phyloP scores from a whole-genome alignment of 2,888 invertebrate species.

The Druceiella hillmani region DNA sequence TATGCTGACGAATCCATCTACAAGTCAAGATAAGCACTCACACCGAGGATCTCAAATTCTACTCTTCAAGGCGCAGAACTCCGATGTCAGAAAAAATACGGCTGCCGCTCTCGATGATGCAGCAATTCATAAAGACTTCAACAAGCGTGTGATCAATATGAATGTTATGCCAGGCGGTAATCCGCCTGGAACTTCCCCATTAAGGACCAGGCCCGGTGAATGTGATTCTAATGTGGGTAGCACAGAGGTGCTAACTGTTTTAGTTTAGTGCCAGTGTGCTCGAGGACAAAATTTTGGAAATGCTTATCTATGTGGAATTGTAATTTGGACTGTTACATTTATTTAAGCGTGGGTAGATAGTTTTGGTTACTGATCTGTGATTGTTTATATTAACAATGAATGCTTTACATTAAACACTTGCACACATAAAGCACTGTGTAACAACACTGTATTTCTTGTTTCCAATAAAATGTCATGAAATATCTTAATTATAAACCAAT shows the following conservation, averaged over 20 bases:
- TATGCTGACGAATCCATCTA: constrained; percentile 24
- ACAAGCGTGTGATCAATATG: constrained; percentile 63
- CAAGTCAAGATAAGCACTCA: constrained; percentile 34
- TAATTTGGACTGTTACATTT: too few relatives aligned
- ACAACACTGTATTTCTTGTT: too few relatives aligned
- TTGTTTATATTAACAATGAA: too few relatives aligned
- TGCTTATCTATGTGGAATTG: too few relatives aligned
- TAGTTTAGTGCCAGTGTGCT: too few relatives aligned
- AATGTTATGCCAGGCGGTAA: constrained; percentile 17
- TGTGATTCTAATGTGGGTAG: neutral
- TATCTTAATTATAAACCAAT: too few relatives aligned
- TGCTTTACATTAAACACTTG: too few relatives aligned
- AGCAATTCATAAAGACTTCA: constrained; percentile 65
- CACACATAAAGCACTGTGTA: too few relatives aligned
- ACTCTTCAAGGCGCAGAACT: constrained; percentile 79
- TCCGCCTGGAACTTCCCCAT: neutral
- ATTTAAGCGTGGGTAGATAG: too few relatives aligned
- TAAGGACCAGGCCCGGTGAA: neutral
- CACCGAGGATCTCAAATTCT: constrained; percentile 59
- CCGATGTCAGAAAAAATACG: constrained; percentile 79
- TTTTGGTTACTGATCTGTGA: too few relatives aligned
- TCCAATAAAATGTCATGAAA: too few relatives aligned
- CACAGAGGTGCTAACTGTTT: constrained; percentile 1
- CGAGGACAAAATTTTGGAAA: too few relatives aligned
- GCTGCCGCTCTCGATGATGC: constrained; percentile 58